These are phyloP conservation scores for Pitta sordida DNA, from an alignment of 2,113 vertebrate genomes.

Conservation along the genomic window DNA sequence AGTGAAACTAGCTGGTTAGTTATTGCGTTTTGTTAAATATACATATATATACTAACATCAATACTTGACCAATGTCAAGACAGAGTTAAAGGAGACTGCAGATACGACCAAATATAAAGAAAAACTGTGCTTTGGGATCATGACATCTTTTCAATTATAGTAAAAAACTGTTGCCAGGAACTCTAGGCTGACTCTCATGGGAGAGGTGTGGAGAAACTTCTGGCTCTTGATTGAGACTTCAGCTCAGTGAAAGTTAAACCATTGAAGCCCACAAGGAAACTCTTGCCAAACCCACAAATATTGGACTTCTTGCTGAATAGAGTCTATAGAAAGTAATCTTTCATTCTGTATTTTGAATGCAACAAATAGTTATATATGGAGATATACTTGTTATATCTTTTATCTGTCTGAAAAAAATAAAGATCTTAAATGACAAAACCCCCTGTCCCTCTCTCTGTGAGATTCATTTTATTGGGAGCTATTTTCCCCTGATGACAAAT, in stretches of 20 bases:
- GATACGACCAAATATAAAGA: neutral
- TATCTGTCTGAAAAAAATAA: neutral
- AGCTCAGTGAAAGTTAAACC: constrained; percentile 50
- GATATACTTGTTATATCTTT: neutral
- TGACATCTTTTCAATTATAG: constrained; percentile 27
- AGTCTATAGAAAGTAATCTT: constrained; percentile 22
- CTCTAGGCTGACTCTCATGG: constrained; percentile 29
- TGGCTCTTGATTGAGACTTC: constrained; percentile 53
- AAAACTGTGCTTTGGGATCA: constrained; percentile 11
- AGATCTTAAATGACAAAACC: neutral
- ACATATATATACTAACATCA: neutral
- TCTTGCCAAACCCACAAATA: constrained; percentile 50
- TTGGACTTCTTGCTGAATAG: neutral
- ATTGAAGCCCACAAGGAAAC: constrained; percentile 34
- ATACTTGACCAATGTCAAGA: neutral
- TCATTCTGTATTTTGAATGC: neutral
- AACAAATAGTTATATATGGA: neutral
- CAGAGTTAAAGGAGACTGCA: constrained; percentile 12
- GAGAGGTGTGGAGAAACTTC: constrained; percentile 49
- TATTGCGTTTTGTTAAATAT: neutral
- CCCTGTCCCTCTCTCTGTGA: neutral
- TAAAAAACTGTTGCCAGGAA: constrained; percentile 39
- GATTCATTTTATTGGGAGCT: neutral
- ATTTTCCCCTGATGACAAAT: neutral
- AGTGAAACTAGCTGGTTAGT: neutral